Evolutionary conservation across 2,113 vertebrate species (phyloP).

Genomic region (Brachyistius frenatus): DNA sequence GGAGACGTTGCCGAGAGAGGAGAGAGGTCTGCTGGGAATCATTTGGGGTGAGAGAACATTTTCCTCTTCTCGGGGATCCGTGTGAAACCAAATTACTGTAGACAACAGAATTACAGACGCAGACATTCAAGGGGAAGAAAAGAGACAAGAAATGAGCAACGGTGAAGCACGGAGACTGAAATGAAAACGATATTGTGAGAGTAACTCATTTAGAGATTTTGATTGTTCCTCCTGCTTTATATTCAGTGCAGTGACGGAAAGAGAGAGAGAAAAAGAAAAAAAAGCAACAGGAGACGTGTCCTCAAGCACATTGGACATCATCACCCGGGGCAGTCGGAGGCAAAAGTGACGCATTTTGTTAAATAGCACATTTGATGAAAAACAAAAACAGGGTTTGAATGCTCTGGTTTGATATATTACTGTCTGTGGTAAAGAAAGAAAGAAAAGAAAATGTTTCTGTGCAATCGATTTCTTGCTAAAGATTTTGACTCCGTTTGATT

Average conservation of each 20-base stretch:
- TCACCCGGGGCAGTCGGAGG: background rate
- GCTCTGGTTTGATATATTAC: too few relatives aligned
- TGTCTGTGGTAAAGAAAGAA: too few relatives aligned
- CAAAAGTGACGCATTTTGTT: too few relatives aligned
- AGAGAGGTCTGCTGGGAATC: conserved; percentile 61
- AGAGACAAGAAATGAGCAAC: background rate
- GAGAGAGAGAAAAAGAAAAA: background rate
- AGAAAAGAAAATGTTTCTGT: too few relatives aligned
- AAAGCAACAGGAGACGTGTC: background rate
- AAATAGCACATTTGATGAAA: too few relatives aligned
- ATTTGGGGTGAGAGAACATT: conserved; percentile 64
- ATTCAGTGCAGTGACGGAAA: conserved; percentile 20
- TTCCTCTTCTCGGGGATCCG: conserved; percentile 56
- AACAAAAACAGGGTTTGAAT: too few relatives aligned
- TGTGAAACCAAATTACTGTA: conserved; percentile 69
- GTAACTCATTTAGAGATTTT: conserved; percentile 49
- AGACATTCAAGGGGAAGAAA: conserved; percentile 11
- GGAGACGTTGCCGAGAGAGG: conserved; percentile 24
- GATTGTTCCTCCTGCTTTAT: conserved; percentile 43
- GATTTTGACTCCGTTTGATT: too few relatives aligned
- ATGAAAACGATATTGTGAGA: conserved; percentile 55
- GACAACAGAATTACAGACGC: conserved; percentile 59
- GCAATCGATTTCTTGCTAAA: too few relatives aligned
- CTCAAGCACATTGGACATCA: too few relatives aligned
- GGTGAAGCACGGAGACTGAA: conserved; percentile 21